A percentile compares a stretch with the other conserved stretches of the same genome.
These are phyloP conservation scores for Sinodicranocentrus sp. DNA, from an alignment of 2,888 invertebrate species.

Conservation along the genomic window DNA sequence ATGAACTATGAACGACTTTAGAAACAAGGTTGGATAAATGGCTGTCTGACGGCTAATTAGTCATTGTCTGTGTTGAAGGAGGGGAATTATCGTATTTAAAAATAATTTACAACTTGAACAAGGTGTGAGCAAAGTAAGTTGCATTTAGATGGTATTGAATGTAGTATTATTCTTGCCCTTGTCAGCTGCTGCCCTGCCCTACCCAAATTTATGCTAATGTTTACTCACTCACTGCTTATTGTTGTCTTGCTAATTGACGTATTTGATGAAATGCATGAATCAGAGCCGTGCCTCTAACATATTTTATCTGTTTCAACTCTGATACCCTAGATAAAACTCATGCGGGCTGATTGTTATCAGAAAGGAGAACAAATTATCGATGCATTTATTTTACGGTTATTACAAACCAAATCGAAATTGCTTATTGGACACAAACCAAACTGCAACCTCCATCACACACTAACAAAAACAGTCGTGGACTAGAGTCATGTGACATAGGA, in stretches of 20 bases:
- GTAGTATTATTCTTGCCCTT: not conserved
- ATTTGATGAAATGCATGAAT: conserved; percentile 27
- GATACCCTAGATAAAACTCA: too few relatives aligned
- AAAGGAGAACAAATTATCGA: too few relatives aligned
- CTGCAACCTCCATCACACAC: too few relatives aligned
- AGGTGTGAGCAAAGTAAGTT: conserved; percentile 2
- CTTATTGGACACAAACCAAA: too few relatives aligned
- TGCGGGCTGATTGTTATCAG: too few relatives aligned
- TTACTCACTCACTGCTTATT: conserved; percentile 31
- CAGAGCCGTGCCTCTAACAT: not conserved
- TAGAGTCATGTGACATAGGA: too few relatives aligned
- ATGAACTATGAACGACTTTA: too few relatives aligned
- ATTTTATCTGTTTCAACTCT: too few relatives aligned
- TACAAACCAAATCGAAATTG: too few relatives aligned
- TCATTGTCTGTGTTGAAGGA: not conserved
- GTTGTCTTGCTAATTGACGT: conserved; percentile 35
- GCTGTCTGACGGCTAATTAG: not conserved
- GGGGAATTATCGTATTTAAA: conserved; percentile 9
- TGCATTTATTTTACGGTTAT: too few relatives aligned
- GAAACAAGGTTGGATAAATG: not conserved
- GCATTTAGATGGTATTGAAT: not conserved
- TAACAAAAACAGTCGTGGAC: too few relatives aligned
- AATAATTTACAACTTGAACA: conserved; percentile 9
- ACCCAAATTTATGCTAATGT: conserved; percentile 42
- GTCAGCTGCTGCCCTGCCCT: not conserved